These are phyloP conservation scores for Melanargia galathea DNA, from an alignment of 2,888 invertebrate genomes.

Conservation along the genomic window DNA sequence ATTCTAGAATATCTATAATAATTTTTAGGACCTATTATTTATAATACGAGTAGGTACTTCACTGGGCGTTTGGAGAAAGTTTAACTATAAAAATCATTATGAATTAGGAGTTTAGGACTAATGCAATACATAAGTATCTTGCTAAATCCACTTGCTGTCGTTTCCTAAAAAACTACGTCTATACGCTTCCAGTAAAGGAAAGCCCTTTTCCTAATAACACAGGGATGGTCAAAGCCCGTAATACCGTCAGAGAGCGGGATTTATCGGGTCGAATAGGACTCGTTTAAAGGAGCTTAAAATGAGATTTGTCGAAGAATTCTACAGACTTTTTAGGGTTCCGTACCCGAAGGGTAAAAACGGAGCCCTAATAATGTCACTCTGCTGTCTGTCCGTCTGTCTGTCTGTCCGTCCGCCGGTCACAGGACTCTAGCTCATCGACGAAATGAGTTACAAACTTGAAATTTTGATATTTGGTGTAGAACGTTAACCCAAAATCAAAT, in stretches of 20 bases:
- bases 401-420: too few species aligned
- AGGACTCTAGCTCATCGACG: too few species aligned
- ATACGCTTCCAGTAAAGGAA: conserved; percentile 15
- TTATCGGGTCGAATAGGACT: conserved; percentile 20
- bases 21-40: too few species aligned
- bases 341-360: too few species aligned
- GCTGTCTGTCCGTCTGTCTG: too few species aligned
- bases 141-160: neutral
- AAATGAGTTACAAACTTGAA: too few species aligned
- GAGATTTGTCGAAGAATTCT: conserved; percentile 11
- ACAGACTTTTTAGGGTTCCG: neutral
- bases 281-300: conserved; percentile 18
- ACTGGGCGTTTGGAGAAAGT: too few species aligned
- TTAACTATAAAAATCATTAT: neutral
- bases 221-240: conserved; percentile 19
- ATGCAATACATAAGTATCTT: conserved; percentile 1
- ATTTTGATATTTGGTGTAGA: too few species aligned
- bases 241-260: conserved; percentile 16
- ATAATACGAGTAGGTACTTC: too few species aligned
- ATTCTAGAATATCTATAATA: too few species aligned
- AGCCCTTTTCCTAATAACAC: conserved; percentile 19
- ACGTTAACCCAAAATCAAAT: too few species aligned
- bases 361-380: too few species aligned
- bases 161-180: conserved; percentile 6
- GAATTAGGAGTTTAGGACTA: neutral